Conservation (phyloP, 2,113 vertebrate species). For the Hemiscyllium ocellatum region DNA sequence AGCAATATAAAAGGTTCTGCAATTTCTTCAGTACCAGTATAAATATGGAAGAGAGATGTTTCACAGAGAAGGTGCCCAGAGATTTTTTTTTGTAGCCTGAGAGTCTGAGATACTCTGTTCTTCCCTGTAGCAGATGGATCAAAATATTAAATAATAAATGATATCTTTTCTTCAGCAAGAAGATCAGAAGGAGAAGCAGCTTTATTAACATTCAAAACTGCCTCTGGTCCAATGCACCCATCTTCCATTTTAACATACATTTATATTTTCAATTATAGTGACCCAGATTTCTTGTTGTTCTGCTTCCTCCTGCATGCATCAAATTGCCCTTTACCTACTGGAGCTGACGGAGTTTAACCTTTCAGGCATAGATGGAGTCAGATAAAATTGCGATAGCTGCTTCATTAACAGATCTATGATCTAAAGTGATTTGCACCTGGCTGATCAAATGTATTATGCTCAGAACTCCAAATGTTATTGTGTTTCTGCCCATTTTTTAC, state of each 20-base stretch:
- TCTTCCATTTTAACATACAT: neutral
- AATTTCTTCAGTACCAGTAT: neutral
- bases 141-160: constrained; percentile 36
- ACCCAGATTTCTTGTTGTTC: constrained; percentile 15
- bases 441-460: neutral
- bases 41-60: constrained; percentile 14
- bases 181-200: neutral
- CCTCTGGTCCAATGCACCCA: constrained; percentile 1
- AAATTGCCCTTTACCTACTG: neutral
- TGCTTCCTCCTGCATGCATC: neutral
- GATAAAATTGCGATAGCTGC: neutral
- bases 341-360: neutral
- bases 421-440: neutral
- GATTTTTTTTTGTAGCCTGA: neutral
- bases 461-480: neutral
- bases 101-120: neutral
- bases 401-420: neutral
- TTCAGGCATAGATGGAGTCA: neutral
- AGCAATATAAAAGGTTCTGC: neutral
- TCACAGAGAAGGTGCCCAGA: neutral
- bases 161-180: neutral
- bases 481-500: neutral
- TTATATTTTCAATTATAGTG: constrained; percentile 23
- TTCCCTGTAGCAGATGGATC: neutral
- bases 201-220: neutral